These are phyloP conservation scores for Achatina immaculata DNA, from an alignment of 1,140 invertebrate genomes.

Conservation along the genomic window DNA sequence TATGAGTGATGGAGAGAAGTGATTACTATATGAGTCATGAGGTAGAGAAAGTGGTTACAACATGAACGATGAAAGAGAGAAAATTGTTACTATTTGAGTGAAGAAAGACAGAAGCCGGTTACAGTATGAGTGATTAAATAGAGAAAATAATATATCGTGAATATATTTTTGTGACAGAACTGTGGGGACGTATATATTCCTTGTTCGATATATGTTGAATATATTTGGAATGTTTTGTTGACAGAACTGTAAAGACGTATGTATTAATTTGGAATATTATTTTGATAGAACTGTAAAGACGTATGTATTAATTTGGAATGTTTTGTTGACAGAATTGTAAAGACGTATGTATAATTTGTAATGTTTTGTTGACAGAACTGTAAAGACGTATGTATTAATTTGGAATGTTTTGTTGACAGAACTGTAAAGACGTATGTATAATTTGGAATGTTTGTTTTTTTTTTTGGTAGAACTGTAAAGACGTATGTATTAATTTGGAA, in stretches of 20 bases:
- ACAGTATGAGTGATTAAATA: too few relatives aligned
- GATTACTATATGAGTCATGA: too few relatives aligned
- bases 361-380: background rate
- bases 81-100: too few relatives aligned
- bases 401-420: background rate
- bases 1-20: too few relatives aligned
- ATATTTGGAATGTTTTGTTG: background rate
- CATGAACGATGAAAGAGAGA: too few relatives aligned
- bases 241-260: background rate
- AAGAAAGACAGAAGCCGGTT: too few relatives aligned
- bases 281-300: background rate
- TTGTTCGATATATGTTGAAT: background rate
- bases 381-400: slow-evolving; percentile 6
- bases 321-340: background rate
- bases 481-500: too few relatives aligned
- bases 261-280: background rate
- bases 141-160: too few relatives aligned
- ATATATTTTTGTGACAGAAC: background rate
- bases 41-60: too few relatives aligned
- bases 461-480: too few relatives aligned
- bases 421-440: background rate
- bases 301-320: slow-evolving; percentile 12
- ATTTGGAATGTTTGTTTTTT: too few relatives aligned
- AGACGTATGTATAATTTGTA: background rate
- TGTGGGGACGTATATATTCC: background rate